Evolutionary conservation across 2,113 vertebrate genomes (phyloP).

Genomic region (Pteronura brasiliensis): DNA sequence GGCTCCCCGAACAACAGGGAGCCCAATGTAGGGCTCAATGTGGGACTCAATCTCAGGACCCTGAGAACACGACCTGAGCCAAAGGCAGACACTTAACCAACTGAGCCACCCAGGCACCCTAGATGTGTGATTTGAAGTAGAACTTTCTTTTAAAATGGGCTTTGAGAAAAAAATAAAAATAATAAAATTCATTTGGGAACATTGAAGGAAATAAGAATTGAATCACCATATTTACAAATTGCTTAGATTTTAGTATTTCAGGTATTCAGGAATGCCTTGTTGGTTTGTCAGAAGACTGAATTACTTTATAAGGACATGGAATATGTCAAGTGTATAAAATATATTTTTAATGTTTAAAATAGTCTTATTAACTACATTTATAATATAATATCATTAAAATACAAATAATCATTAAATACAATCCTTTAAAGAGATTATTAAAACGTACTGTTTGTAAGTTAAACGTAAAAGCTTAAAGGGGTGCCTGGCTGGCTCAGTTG

Average conservation of each 20-base stretch:
- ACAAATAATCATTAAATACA: not conserved
- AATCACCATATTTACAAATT: not conserved
- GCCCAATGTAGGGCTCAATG: no score
- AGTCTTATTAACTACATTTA: not conserved
- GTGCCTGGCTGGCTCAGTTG: not conserved
- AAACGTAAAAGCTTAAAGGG: not conserved
- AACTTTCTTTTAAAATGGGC: constrained; percentile 43
- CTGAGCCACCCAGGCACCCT: not conserved
- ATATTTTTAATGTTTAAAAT: not conserved
- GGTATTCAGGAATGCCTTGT: not conserved
- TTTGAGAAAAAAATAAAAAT: not conserved
- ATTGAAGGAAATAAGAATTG: constrained; percentile 21
- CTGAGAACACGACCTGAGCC: no score
- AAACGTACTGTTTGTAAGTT: constrained; percentile 15
- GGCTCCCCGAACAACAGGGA: no score
- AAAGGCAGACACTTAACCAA: no score
- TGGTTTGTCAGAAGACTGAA: not conserved
- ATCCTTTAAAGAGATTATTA: constrained; percentile 6
- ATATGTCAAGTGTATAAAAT: not conserved
- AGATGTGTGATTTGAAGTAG: not conserved
- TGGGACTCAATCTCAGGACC: no score
- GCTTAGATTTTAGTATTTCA: not conserved
- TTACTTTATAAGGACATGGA: not conserved
- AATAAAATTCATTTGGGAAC: constrained; percentile 10
- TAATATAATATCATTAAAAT: no score